Evolutionary conservation across 2,797 vertebrate species (phyloP).

Genomic region (Prunella strophiata): DNA sequence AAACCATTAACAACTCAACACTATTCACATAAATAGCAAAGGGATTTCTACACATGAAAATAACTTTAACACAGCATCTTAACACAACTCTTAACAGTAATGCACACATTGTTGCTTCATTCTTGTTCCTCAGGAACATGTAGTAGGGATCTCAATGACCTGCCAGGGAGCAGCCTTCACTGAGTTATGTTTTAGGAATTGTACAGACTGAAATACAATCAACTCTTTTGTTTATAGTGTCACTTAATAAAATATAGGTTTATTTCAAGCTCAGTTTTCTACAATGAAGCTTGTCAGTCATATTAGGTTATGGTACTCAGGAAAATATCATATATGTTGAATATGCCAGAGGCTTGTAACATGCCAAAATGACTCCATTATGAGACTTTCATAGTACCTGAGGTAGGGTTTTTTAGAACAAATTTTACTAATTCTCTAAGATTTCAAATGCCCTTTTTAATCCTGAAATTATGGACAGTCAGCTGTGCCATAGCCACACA

Average conservation of each 20-base stretch:
- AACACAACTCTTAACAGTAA: not conserved
- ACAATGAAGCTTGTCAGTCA: not conserved
- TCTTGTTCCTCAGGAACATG: not conserved
- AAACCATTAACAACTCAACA: not conserved
- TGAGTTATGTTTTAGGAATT: not conserved
- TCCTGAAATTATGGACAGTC: not conserved
- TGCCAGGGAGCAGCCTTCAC: not conserved
- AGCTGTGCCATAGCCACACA: not conserved
- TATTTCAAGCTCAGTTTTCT: not conserved
- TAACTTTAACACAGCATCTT: not conserved
- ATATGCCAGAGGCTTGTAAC: not conserved
- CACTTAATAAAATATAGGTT: not conserved
- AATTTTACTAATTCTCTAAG: not conserved
- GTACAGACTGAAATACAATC: not conserved
- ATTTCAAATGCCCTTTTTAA: not conserved
- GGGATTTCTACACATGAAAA: not conserved
- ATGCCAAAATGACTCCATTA: not conserved
- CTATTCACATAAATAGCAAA: not conserved
- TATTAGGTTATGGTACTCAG: not conserved
- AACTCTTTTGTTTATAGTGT: not conserved
- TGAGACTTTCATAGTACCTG: not conserved
- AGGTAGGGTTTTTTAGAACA: not conserved
- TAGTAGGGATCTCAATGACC: not conserved
- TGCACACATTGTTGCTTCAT: not conserved
- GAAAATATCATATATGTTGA: constrained; percentile 31